phyloP scores from a whole-genome alignment of 2,113 vertebrate genomes.

The Platichthys stellatus region DNA sequence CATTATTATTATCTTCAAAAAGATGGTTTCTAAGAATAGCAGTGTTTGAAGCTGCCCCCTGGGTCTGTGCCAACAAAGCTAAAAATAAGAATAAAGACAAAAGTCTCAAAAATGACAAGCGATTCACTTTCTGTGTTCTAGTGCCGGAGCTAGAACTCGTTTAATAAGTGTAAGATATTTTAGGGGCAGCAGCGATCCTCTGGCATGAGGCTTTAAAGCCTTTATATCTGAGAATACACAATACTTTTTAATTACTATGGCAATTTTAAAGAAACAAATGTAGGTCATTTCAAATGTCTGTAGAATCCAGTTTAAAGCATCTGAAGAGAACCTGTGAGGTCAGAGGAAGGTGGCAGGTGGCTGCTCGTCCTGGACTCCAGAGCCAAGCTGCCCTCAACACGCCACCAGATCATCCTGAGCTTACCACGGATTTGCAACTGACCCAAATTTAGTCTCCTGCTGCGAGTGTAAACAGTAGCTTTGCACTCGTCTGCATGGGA shows the following conservation, averaged over 20 bases:
- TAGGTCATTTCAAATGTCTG: no score
- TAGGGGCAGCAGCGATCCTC: no score
- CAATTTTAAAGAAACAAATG: no score
- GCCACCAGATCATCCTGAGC: constrained; percentile 38
- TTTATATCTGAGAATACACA: no score
- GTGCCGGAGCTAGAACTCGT: no score
- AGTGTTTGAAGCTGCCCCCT: constrained; percentile 1
- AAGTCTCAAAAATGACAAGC: neutral
- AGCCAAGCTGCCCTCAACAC: constrained; percentile 17
- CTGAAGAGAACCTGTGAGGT: no score
- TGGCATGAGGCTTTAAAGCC: no score
- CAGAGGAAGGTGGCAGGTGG: neutral
- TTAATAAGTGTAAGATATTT: no score
- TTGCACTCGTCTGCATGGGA: constrained; percentile 20
- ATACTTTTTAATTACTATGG: no score
- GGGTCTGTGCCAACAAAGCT: constrained; percentile 23
- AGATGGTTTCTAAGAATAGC: constrained; percentile 30
- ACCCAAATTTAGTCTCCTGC: constrained; percentile 49
- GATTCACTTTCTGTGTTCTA: neutral
- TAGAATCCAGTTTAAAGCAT: no score
- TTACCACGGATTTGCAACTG: constrained; percentile 53
- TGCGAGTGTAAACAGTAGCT: constrained; percentile 24
- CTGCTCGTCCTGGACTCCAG: neutral
- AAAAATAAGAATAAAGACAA: constrained; percentile 12
- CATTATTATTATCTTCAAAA: neutral